Evolutionary conservation across 2,113 vertebrate species (phyloP).

Genomic region (Dromiciops gliroides): DNA sequence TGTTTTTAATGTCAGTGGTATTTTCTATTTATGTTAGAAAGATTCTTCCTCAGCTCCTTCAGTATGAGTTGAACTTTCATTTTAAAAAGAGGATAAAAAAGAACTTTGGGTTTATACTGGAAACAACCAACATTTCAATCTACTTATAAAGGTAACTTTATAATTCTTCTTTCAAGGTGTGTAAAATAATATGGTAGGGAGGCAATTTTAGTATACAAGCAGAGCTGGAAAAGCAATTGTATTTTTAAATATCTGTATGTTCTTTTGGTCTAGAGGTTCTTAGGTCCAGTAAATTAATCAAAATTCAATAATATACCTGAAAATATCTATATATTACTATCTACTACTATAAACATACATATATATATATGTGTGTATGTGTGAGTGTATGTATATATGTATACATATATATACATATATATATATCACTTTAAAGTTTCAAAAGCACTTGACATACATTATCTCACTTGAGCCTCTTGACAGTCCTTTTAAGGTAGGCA

Average conservation of each 20-base stretch:
- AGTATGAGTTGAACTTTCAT: not conserved
- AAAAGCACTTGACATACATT: not conserved
- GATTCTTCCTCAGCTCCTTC: not conserved
- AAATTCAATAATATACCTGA: constrained; percentile 33
- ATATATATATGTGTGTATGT: no score
- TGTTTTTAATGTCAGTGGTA: not conserved
- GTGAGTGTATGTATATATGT: no score
- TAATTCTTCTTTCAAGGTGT: not conserved
- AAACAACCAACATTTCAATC: constrained; percentile 24
- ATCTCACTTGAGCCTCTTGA: not conserved
- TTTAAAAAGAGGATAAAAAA: constrained; percentile 32
- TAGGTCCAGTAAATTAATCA: constrained; percentile 4
- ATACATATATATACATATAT: no score
- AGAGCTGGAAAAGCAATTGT: constrained; percentile 8
- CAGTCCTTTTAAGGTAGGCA: not conserved
- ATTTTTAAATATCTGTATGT: not conserved
- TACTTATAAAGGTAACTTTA: constrained; percentile 2
- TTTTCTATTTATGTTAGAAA: constrained; percentile 9
- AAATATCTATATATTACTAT: not conserved
- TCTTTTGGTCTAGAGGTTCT: not conserved
- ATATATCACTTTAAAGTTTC: no score
- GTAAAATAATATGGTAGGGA: not conserved
- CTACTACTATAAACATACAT: no score
- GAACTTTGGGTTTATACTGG: not conserved
- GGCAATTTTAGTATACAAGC: not conserved